Percentiles rank a stretch among this genome's conserved stretches.
phyloP scores from a whole-genome alignment of 2,888 invertebrate species.

The Nasonovia ribisnigri region DNA sequence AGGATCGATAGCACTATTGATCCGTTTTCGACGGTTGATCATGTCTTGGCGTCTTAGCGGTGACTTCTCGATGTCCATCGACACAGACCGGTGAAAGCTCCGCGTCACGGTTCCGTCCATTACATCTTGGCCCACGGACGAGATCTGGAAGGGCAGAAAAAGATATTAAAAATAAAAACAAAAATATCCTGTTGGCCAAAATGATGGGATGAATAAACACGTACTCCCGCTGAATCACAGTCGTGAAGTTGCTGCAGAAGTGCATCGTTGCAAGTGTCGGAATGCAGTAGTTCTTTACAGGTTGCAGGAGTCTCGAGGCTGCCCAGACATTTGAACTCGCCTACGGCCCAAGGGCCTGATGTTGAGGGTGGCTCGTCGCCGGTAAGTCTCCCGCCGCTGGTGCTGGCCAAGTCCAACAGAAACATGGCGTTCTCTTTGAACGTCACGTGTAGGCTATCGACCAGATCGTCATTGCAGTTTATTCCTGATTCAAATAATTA shows the following conservation, averaged over 20 bases:
- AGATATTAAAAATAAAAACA: not conserved
- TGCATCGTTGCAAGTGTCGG: conserved; percentile 11
- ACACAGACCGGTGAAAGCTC: conserved; percentile 85
- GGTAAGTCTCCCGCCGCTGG: not conserved
- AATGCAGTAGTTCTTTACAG: not conserved
- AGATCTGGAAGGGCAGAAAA: not conserved
- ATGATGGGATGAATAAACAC: not conserved
- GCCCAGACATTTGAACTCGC: conserved; percentile 44
- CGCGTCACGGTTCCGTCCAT: conserved; percentile 33
- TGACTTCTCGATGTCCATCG: conserved; percentile 82
- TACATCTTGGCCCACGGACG: not conserved
- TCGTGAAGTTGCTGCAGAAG: conserved; percentile 32
- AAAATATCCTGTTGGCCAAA: not conserved
- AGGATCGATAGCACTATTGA: conserved; percentile 80
- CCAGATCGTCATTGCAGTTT: not conserved
- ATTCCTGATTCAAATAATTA: not conserved
- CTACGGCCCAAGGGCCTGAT: conserved; percentile 34
- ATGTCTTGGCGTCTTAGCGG: conserved; percentile 75
- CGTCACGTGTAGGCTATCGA: conserved; percentile 73
- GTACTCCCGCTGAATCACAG: not conserved
- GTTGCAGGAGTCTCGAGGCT: not conserved
- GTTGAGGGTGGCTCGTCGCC: not conserved
- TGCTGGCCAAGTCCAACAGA: conserved; percentile 86
- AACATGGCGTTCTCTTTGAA: conserved; percentile 96
- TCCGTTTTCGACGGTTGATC: conserved; percentile 76